phyloP scores from a whole-genome alignment of 2,888 invertebrate species.

The Synanthedon vespiformis region DNA sequence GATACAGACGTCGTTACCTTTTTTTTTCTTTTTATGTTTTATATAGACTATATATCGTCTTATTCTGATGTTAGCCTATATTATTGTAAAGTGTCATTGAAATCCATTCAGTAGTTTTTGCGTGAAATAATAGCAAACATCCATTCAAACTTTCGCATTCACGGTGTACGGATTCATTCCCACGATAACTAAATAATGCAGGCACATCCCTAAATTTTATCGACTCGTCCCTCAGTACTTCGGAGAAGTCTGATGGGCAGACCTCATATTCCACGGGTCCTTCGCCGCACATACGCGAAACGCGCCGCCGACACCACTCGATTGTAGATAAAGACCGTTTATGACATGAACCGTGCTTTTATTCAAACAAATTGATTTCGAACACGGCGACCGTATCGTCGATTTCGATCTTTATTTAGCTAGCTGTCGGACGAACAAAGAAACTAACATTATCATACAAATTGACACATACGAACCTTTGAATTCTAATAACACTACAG shows the following conservation, averaged over 20 bases:
- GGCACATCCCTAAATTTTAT: conserved; percentile 4
- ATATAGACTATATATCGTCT: too few species aligned
- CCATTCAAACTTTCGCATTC: too few species aligned
- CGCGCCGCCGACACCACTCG: conserved; percentile 51
- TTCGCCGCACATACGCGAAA: conserved; percentile 43
- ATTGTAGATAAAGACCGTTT: conserved; percentile 57
- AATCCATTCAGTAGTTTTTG: too few species aligned
- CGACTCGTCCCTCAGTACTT: conserved; percentile 33
- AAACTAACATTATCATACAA: conserved; percentile 35
- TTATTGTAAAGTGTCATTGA: too few species aligned
- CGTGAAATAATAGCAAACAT: too few species aligned
- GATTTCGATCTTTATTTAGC: conserved; percentile 24
- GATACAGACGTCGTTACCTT: too few species aligned
- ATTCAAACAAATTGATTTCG: conserved; percentile 63
- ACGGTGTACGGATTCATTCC: too few species aligned
- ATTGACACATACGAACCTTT: conserved; percentile 31
- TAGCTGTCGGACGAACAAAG: conserved; percentile 19
- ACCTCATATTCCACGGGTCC: conserved; percentile 35
- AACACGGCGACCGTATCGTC: conserved; percentile 17
- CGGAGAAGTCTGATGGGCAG: conserved; percentile 42
- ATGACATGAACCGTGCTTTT: conserved; percentile 61
- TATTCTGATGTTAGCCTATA: too few species aligned
- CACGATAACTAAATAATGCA: neutral
- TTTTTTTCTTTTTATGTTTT: too few species aligned
- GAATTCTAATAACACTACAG: conserved; percentile 18